Percentiles rank a stretch among this genome's conserved stretches.
phyloP scores from a whole-genome alignment of 2,797 vertebrate genomes.

The Diplodus puntazzo region DNA sequence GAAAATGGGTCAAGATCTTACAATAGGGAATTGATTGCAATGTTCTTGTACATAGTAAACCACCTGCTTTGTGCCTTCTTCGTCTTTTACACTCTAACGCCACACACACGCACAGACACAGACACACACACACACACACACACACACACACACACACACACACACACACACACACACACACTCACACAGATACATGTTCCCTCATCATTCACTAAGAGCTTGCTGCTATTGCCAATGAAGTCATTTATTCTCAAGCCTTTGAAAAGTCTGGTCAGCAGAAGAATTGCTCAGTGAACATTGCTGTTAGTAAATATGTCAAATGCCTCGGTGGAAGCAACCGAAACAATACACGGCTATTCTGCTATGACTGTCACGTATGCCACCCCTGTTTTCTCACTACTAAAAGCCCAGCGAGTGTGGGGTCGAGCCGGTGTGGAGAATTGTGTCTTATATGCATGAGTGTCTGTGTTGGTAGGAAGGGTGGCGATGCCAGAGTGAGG shows the following conservation, averaged over 20 bases:
- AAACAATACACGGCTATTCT: slow-evolving; percentile 48
- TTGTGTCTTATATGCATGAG: slow-evolving; percentile 41
- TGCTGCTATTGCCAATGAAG: slow-evolving; percentile 20
- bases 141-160: background rate
- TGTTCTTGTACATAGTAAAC: slow-evolving; percentile 48
- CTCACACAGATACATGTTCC: background rate
- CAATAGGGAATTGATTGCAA: slow-evolving; percentile 58
- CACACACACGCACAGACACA: background rate
- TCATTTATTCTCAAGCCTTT: slow-evolving; percentile 54
- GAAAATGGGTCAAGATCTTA: slow-evolving; percentile 71
- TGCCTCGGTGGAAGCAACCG: slow-evolving; percentile 19
- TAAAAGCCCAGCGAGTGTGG: slow-evolving; percentile 58
- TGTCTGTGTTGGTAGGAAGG: slow-evolving; percentile 46
- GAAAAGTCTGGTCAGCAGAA: slow-evolving; percentile 56
- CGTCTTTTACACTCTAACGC: slow-evolving; percentile 5
- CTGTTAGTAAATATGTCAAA: slow-evolving; percentile 64
- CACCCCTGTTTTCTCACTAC: slow-evolving; percentile 57
- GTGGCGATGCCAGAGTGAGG: slow-evolving; percentile 61
- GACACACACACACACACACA: slow-evolving; percentile 2
- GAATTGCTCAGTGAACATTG: slow-evolving; percentile 55
- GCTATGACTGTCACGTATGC: slow-evolving; percentile 55
- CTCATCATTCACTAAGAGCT: slow-evolving; percentile 22
- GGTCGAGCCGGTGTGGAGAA: slow-evolving; percentile 54
- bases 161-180: background rate
- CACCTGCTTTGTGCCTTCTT: slow-evolving; percentile 17